Evolutionary conservation across 2,113 vertebrate species (phyloP), one percentile per base, ranked within the genome.

Genomic region (Microcebus murinus): DNA sequence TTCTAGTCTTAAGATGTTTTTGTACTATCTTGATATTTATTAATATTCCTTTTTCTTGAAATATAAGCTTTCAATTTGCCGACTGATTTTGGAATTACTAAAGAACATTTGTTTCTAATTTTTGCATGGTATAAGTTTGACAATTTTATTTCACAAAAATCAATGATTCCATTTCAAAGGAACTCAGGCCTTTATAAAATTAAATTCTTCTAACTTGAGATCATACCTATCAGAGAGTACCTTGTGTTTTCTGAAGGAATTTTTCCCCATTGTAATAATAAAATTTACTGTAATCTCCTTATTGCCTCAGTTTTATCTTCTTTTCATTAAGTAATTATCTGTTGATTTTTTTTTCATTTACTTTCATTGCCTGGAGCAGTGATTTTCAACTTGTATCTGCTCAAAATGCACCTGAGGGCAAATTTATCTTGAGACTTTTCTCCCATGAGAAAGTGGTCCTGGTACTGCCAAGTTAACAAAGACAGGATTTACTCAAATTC

Each of bases 261-360:
- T 45, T 83, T 90, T 36, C 17, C 18, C 23, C 31, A 0, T 57
- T 94, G 3, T 27, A 73, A 91, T 36, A 83, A 59, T 48, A 79
- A 91, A 90, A 59, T 67, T 85, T 73, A 20, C 21, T 87, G 17
- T 18, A 76, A 48, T 76, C 31, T 71, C 68, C 14, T n/a, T 18
- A 79, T 57, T 87, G 48, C 34, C 87, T 42, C 20, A 81, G 52
- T 57, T 92, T 90, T 73, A 89, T 76, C 25, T 29, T 76, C 52
- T 90, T 87, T 90, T 63, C 63, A 87, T 79, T 87, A 86, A 94
- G 21, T 80, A 57, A 94, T 73, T 85, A 71, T 39, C 20, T 50
- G 21, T 18, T 87, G 20, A 65, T 57, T 39, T 45, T 77, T 8
- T 84, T 76, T 81, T 57, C 34, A 87, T 74, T 86, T 82, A 45